phyloP scores from a whole-genome alignment of 2,888 invertebrate genomes.

The Chaetoderma sp. region DNA sequence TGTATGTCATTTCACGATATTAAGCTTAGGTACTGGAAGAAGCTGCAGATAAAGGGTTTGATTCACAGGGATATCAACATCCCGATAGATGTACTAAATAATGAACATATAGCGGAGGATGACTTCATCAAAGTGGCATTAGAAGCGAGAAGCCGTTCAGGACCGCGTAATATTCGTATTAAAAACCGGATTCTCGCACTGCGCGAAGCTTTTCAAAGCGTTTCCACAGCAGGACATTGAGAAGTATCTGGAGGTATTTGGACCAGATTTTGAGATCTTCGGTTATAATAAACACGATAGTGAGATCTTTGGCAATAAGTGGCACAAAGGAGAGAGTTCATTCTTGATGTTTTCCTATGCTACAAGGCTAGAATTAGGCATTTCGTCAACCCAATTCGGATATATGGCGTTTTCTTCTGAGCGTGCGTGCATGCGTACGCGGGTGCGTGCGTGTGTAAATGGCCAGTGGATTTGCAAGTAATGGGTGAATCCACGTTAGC shows the following conservation, averaged over 20 bases:
- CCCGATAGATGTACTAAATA: too few relatives aligned
- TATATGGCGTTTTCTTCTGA: too few relatives aligned
- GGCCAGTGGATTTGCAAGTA: too few relatives aligned
- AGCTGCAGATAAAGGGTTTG: slow-evolving; percentile 47
- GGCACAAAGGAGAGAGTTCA: too few relatives aligned
- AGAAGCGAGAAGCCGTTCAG: slow-evolving; percentile 13
- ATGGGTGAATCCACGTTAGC: too few relatives aligned
- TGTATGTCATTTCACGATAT: too few relatives aligned
- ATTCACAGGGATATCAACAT: slow-evolving; percentile 34
- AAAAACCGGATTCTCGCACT: slow-evolving; percentile 43
- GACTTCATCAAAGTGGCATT: slow-evolving; percentile 27
- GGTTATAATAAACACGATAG: slow-evolving; percentile 37
- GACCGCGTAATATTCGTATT: slow-evolving; percentile 28
- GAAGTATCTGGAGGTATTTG: slow-evolving; percentile 36
- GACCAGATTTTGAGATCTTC: slow-evolving; percentile 46
- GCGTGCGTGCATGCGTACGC: too few relatives aligned
- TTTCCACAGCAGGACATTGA: slow-evolving; percentile 35
- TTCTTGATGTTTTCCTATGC: too few relatives aligned
- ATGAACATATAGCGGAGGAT: background rate
- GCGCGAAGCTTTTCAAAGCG: slow-evolving; percentile 41
- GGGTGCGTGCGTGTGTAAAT: too few relatives aligned
- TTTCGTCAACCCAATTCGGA: too few relatives aligned
- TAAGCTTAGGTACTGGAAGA: too few relatives aligned
- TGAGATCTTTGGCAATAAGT: slow-evolving; percentile 13
- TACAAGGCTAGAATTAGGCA: too few relatives aligned